Evolutionary conservation across 2,797 vertebrate species (phyloP), one percentile per base, ranked within the genome.

Genomic region (Taenioides sp.): DNA sequence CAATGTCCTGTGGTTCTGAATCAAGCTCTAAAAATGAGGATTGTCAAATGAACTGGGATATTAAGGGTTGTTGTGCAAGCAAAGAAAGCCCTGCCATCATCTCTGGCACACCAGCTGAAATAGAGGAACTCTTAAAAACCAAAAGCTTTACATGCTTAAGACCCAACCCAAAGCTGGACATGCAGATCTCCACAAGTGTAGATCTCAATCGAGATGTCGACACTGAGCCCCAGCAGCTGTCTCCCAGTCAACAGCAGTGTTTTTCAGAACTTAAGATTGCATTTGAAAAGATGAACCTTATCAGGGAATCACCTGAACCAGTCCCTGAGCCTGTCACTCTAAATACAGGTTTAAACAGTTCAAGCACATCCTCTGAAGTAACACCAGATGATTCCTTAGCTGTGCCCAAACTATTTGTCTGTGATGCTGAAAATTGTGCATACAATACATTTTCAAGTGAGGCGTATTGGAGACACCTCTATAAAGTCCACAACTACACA

Each of bases 401-500:
- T 77, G 86, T 87, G 67, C 86, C 93, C 69, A 99, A 97, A 76
- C 95, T 95, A 1, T 98, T 97, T 80, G 87, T 92, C 1, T 99
- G 98, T 82, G 95, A 96, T 63, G 90, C 84, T 52, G 91, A 93
- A 0, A 92, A 92, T 69, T 99, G 98, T 82, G 86, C 59, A 49
- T 98, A 97, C 17, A 96, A 94, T 78, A 95, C 97, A 7, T 94
- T 97, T 94, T 97, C 97, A 71, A 93, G 96, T 77, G 97, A 98
- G 0, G 94, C 96, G 0, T 91, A 98, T 16, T 98, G 97, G 90
- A 99, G 95, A 82, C 98, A 99, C 83, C 97, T 98, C 50, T 92
- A 66, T n/a, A 66, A 66, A 66, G 27, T 66, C 27, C 98, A 99
- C 83, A 95, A 94, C 43, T 99, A 97, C 75, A 96, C 94, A 18